Evolutionary conservation across 1,140 invertebrate species (phyloP), one percentile per base, ranked within the genome.

Genomic region (Drosophila rufa): DNA sequence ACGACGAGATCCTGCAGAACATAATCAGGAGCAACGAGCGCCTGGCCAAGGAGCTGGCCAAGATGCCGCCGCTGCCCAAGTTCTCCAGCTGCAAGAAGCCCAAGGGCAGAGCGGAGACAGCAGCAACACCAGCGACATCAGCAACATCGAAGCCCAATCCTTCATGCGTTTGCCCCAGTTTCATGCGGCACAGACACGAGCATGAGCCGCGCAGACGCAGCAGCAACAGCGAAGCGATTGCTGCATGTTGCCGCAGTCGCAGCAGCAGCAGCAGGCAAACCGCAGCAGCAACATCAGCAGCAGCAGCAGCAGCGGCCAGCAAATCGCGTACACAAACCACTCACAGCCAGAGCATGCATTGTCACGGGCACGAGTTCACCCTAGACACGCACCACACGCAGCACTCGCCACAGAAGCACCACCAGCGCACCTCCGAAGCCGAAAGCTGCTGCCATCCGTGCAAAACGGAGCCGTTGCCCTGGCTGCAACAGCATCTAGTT

Each of bases 401-500:
- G 38, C 67, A 71, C 56, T 40, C 43, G 47, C 67, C 58, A 53
- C 50, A 57, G 22, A 50, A 75, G 11, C 55, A 55, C 27, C 65
- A 77, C 42, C 42, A 55, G 11, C 45, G 17, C 75, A 83, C 50
- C 73, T 50, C 27, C 69, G 71, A 58, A 51, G 61, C 55, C 53
- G 58, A 67, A n/a, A n/a, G 17, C 36, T 86, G 85, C 66, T 90
- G 69, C 15, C 85, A 90, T 59, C 53, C 74, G 25, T 64, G 64
- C 74, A 74, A 84, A 91, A 92, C 91, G 42, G 85, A 92, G 22
- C 89, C 86, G 87, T 92, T 92, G 91, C 91, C 91, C 30, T 91
- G 91, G 87, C 45, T 87, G 91, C 91, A 92, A 92, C 91, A 92
- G 91, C 91, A 91, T 82, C 80, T 92, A 11, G 89, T 92, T 92